Conservation (phyloP, 2,797 vertebrate species). For the Pangasius macronema region DNA sequence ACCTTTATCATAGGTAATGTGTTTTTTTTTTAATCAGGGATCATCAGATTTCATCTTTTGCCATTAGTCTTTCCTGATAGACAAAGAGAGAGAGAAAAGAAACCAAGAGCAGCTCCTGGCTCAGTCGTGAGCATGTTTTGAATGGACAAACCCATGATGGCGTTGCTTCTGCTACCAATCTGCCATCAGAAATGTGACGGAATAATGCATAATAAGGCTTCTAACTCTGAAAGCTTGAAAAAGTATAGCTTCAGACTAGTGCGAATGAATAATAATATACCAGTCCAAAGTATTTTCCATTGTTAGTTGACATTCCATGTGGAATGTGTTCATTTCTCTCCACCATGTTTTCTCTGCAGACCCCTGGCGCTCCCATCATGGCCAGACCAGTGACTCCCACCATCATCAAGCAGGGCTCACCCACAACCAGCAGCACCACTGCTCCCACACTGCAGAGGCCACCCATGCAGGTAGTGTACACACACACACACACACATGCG, state of each 20-base stretch:
- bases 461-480: conserved; percentile 81
- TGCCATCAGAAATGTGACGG: background rate
- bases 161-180: background rate
- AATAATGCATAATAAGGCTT: background rate
- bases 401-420: conserved; percentile 89
- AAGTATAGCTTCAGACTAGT: background rate
- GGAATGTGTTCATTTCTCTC: background rate
- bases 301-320: background rate
- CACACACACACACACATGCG: background rate
- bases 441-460: conserved; percentile 90
- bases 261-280: background rate
- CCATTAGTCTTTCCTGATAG: background rate
- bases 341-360: conserved; percentile 69
- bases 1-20: background rate
- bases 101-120: background rate
- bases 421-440: conserved; percentile 81
- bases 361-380: conserved; percentile 85
- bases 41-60: background rate
- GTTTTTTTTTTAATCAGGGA: background rate
- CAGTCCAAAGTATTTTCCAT: background rate
- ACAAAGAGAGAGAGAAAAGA: background rate
- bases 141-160: background rate
- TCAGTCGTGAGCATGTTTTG: conserved; percentile 8
- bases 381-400: conserved; percentile 86
- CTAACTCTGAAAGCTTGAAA: background rate